A percentile compares a stretch with the other conserved stretches of the same genome.
Conservation (phyloP, 2,113 vertebrate genomes). For the Mus spicilegus region DNA sequence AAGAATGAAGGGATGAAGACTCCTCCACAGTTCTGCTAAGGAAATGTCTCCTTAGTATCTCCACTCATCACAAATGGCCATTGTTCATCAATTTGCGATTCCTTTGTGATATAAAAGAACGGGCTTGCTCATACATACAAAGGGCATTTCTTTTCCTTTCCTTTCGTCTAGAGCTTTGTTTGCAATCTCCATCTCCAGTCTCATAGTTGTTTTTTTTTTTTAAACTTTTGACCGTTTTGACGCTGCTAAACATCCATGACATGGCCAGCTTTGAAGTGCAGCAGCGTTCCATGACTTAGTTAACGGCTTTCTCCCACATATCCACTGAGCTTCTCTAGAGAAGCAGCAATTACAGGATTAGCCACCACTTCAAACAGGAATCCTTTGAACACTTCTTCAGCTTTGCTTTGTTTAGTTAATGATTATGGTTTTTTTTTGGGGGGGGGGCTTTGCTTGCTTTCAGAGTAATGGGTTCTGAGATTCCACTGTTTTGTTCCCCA, state of each 20-base stretch:
- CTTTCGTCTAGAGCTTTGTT: constrained; percentile 59
- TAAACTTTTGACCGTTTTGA: constrained; percentile 53
- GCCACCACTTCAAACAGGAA: constrained; percentile 82
- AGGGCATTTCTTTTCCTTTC: constrained; percentile 40
- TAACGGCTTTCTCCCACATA: constrained; percentile 71
- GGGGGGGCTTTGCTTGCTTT: constrained; percentile 54
- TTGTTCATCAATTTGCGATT: constrained; percentile 68
- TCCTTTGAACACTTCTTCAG: constrained; percentile 70
- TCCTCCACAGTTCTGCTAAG: not conserved
- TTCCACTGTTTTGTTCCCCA: not conserved
- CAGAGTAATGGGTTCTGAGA: constrained; percentile 15
- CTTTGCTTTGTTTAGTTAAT: constrained; percentile 80
- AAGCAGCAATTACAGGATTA: constrained; percentile 87
- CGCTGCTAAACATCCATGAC: constrained; percentile 69
- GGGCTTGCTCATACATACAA: not conserved
- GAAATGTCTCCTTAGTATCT: not conserved
- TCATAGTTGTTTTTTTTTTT: not conserved
- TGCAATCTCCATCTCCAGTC: constrained; percentile 65
- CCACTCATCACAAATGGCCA: constrained; percentile 42
- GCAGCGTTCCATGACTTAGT: constrained; percentile 74
- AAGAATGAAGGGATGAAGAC: not conserved
- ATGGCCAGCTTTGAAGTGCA: constrained; percentile 81
- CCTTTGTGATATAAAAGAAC: constrained; percentile 57
- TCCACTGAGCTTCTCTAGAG: constrained; percentile 75
- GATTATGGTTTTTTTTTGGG: constrained; percentile 62